Percentiles rank a stretch among this genome's conserved stretches.
Evolutionary conservation across 2,888 invertebrate species (phyloP).

Genomic region (Drepana falcataria): DNA sequence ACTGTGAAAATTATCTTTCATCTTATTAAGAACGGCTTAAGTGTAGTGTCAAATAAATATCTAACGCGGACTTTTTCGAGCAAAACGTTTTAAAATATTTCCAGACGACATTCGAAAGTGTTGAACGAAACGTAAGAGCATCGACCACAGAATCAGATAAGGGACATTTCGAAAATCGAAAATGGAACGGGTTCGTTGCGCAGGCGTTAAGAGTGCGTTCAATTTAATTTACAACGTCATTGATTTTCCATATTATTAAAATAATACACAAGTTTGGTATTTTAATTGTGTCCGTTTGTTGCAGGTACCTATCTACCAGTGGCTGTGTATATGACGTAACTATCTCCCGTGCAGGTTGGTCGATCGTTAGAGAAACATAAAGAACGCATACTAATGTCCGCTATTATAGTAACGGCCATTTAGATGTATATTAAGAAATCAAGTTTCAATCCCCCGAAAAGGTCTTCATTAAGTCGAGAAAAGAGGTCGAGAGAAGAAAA

Average conservation of each 20-base stretch:
- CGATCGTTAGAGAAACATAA: slow-evolving; percentile 32
- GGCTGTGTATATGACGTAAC: slow-evolving; percentile 28
- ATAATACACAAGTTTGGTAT: slow-evolving; percentile 20
- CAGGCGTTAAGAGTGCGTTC: slow-evolving; percentile 19
- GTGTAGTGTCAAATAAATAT: background rate
- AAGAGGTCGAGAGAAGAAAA: slow-evolving; percentile 52
- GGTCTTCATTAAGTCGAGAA: slow-evolving; percentile 57
- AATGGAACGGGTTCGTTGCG: slow-evolving; percentile 36
- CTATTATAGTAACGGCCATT: slow-evolving; percentile 27
- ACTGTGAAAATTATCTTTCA: slow-evolving; percentile 11
- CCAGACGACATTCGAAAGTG: too few relatives aligned
- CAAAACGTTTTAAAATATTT: too few relatives aligned
- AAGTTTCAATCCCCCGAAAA: slow-evolving; percentile 42
- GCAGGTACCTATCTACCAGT: slow-evolving; percentile 35
- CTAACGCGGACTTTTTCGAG: too few relatives aligned
- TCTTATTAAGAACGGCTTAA: slow-evolving; percentile 21
- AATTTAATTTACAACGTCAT: slow-evolving; percentile 30
- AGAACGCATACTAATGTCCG: slow-evolving; percentile 27
- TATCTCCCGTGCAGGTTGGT: slow-evolving; percentile 50
- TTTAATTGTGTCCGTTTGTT: slow-evolving; percentile 37
- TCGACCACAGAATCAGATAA: slow-evolving; percentile 31
- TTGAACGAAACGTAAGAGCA: slow-evolving; percentile 18
- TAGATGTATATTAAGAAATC: slow-evolving; percentile 33
- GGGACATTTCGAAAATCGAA: slow-evolving; percentile 32
- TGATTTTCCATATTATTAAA: slow-evolving; percentile 34